Base-by-base conservation (phyloP, 2,888 invertebrate genomes). In the Eupithecia dodoneata region DNA sequence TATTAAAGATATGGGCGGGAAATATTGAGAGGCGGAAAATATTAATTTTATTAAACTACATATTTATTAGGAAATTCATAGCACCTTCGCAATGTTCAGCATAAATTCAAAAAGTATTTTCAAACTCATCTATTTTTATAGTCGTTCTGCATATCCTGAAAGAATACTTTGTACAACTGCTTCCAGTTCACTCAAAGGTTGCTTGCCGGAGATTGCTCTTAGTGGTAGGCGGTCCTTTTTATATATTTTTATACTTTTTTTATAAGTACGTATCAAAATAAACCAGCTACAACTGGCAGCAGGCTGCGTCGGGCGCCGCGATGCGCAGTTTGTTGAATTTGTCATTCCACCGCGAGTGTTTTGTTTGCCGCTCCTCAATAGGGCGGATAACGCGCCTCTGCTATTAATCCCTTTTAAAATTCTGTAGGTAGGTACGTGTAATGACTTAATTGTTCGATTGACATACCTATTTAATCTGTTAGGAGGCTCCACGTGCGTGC, bases 301-400 rank as follows among this genome's bases (percentile, higher is more conserved):
- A 3, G 59, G 65, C 73, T 76, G 66, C n/a, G 73, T 59, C 18
- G 18, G 3, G 55, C 4, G n/a, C n/a, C 52, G 49, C 78, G 76
- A 72, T 79, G 78, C 76, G 65, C 76, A 75, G 73, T 73, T 77
- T 75, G 78, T 72, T 78, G 81, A 73, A 81, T 82, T 80, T 80
- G 81, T 82, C 80, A 78, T 80, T 82, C 75, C 79, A 80, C 75
- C 76, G 77, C 42, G 72, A 76, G 71, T 78, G 72, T 79, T 80
- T 79, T 81, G 80, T 80, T 82, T 47, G 75, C 76, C 74, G 75
- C 66, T 73, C 47, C 49, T 75, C 79, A 78, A 82, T 80, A 76
- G 81, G 75, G 65, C 77, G 76, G 52, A 66, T 66, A 13, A 4
- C 13, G 63, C n/a, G 66, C 42, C 30, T 42, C 66, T 42, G 42